These are phyloP conservation scores for Epinephelus coioides DNA, from an alignment of 2,797 vertebrate species.

Conservation along the genomic window DNA sequence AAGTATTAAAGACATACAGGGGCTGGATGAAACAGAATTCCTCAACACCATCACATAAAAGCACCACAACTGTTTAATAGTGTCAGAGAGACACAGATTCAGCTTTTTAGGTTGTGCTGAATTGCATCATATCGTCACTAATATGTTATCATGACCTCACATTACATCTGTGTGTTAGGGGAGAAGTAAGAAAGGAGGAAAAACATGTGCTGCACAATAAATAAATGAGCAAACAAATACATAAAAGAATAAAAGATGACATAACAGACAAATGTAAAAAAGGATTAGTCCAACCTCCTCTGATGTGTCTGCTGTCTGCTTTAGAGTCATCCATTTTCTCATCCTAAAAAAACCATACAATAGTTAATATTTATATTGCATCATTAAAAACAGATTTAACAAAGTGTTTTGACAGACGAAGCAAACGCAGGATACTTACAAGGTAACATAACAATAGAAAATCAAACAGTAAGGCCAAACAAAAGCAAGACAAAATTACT, in stretches of 20 bases:
- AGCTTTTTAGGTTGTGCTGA: background rate
- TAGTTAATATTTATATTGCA: background rate
- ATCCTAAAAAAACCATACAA: conserved; percentile 65
- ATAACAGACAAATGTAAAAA: background rate
- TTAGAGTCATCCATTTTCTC: conserved; percentile 81
- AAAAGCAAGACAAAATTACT: too few relatives aligned
- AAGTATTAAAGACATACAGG: background rate
- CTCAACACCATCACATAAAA: background rate
- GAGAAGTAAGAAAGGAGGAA: background rate
- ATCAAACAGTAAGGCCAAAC: too few relatives aligned
- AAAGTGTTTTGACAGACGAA: too few relatives aligned
- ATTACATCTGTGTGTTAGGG: background rate
- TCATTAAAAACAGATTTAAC: too few relatives aligned
- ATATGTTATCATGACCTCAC: background rate
- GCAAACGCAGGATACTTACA: too few relatives aligned
- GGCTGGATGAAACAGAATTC: background rate
- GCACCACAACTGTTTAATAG: background rate
- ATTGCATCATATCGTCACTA: background rate
- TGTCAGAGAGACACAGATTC: background rate
- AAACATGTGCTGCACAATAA: background rate
- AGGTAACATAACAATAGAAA: too few relatives aligned
- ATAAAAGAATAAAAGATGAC: background rate
- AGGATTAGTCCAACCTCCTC: conserved; percentile 69
- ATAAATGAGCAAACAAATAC: background rate
- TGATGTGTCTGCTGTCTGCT: conserved; percentile 74